Evolutionary conservation across 2,888 invertebrate genomes (phyloP).

Genomic region (Conomelus anceps): DNA sequence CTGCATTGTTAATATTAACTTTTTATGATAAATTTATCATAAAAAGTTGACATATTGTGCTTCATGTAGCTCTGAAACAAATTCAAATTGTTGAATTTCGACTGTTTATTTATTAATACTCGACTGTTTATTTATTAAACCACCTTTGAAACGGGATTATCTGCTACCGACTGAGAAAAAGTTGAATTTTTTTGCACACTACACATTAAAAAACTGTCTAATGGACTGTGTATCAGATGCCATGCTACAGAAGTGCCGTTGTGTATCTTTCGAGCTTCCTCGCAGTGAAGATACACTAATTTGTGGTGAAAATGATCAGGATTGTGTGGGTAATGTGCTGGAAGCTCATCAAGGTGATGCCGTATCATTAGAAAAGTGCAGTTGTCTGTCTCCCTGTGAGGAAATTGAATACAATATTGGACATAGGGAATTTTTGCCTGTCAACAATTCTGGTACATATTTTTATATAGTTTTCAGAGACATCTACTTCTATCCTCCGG

Average conservation of each 20-base stretch:
- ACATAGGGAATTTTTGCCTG: neutral
- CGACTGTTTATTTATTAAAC: too few relatives aligned
- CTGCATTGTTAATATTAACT: too few relatives aligned
- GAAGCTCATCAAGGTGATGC: neutral
- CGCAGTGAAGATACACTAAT: neutral
- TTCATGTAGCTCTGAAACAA: too few relatives aligned
- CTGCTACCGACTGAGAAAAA: neutral
- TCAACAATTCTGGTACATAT: neutral
- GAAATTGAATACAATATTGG: neutral
- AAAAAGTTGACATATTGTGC: too few relatives aligned
- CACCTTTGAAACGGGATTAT: neutral
- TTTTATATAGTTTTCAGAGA: neutral
- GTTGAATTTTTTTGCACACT: neutral
- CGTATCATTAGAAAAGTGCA: neutral
- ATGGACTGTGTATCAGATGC: neutral
- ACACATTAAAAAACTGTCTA: neutral
- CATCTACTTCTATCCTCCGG: neutral
- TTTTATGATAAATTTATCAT: too few relatives aligned
- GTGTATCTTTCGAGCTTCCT: neutral
- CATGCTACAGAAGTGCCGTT: neutral
- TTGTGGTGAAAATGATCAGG: neutral
- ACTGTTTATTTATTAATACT: too few relatives aligned
- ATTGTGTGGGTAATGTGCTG: neutral
- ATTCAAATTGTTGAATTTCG: too few relatives aligned
- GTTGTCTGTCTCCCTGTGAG: neutral